Base-by-base conservation (phyloP, 2,888 invertebrate genomes). In the Conops quadrifasciatus region DNA sequence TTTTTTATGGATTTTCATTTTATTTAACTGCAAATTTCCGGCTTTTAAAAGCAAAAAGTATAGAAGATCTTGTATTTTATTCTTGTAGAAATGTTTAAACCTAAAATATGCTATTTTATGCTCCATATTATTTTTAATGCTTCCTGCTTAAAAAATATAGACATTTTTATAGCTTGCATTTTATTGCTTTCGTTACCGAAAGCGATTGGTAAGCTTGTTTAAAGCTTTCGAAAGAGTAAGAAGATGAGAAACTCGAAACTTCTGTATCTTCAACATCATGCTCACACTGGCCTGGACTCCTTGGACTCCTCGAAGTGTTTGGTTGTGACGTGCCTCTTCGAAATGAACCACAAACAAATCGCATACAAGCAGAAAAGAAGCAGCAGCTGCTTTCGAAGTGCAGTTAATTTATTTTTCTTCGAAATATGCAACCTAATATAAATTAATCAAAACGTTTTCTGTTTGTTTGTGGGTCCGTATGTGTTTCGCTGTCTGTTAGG, bases 371-470 rank as follows among this genome's bases (percentile, higher is more conserved):
- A 36, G 36, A 4, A 15, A 19, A 49, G 19, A 49, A 15, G 49
- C 28, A 58, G 26, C 58, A 26, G 58, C 58, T 63, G 63, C 63
- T 47, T 13, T 36, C 36, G 36, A 7, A 21, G 47, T n/a, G 16
- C 63, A 63, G 16, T 15, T 0, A 45, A 63, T 63, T 47, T 47
- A 45, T 47, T 63, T 47, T 47, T 16, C 21, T 21, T 19, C 45
- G 43, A 16, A 36, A 5, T 62, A 13, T 21, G 15, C 43, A 24
- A 43, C 11, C 36, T 21, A 45, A 45, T 19, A 67, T 67, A 67
- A 67, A 67, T 67, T 67, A 58, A 67, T 67, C 67, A 67, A 67
- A 26, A 43, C 43, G 58, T 67, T 58, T 15, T 19, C 49, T 36
- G 36, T 36, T 36, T 36, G 36, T 36, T 36, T 36, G 4, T 49